Evolutionary conservation across 2,113 vertebrate genomes (phyloP), one percentile per base, ranked within the genome.

Genomic region (Poeciliopsis prolifica): DNA sequence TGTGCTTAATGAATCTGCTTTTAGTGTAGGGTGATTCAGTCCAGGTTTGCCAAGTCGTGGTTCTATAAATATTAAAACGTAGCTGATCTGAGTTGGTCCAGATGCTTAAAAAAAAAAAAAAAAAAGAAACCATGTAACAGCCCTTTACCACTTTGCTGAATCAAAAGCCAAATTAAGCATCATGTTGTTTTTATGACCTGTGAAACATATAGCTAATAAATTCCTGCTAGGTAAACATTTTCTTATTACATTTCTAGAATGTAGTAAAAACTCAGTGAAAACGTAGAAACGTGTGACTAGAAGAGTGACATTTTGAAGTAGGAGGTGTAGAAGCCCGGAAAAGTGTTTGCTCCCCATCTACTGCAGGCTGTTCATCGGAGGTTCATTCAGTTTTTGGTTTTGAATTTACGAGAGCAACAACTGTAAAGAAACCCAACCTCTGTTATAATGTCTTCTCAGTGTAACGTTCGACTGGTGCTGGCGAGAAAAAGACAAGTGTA

Each of bases 391-490:
- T 31, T 35, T 71, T 6, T 28, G 63, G 44, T 64, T 81, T 73
- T 75, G 65, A 74, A 24, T 58, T 58, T 58, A 58, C 22, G 9
- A 58, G 51, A 58, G 83, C 81, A 85, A 75, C 73, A 81, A 79
- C 82, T 85, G 80, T 78, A 91, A 83, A n/a, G 60, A 69, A 86
- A 80, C 72, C 60, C 9, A 42, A 63, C 33, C 85, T 87, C 51
- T 58, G 51, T 58, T 58, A 15, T 42, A 58, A 58, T 58, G 51
- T 58, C 22, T 58, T 58, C 40, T 48, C 15, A 58, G 51, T 58
- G 51, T 11, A 58, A 7, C 8, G 2, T 58, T 58, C 24, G 24
- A 70, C 70, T n/a, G 22, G 37, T 22, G 42, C 75, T 54, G 72
- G 77, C 71, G 65, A 81, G 83, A 77, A 61, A 80, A 78, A 70